These are phyloP conservation scores for Malurus elegans DNA, from an alignment of 2,113 vertebrate genomes.

Conservation along the genomic window DNA sequence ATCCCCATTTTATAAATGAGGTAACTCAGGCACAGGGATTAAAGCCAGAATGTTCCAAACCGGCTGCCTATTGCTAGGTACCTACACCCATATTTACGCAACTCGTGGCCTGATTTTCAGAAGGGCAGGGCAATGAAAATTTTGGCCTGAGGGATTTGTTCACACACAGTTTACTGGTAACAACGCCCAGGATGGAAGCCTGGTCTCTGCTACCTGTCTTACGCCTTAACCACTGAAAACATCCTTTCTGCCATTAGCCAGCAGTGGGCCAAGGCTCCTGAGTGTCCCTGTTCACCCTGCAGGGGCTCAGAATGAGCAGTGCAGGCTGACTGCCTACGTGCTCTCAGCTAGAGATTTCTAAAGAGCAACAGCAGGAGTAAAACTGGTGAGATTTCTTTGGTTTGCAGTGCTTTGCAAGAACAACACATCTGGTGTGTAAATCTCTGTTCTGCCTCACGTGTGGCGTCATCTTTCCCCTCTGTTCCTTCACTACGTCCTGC, in stretches of 20 bases:
- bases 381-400: background rate
- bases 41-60: slow-evolving; percentile 47
- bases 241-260: slow-evolving; percentile 1
- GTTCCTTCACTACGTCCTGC: background rate
- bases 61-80: slow-evolving; percentile 31
- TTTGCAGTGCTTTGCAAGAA: background rate
- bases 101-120: slow-evolving; percentile 54
- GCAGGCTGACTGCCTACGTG: background rate
- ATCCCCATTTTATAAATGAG: slow-evolving; percentile 25
- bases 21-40: slow-evolving; percentile 36
- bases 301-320: background rate
- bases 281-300: background rate
- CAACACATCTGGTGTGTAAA: background rate
- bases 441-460: rapidly evolving
- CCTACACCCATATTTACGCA: slow-evolving; percentile 57
- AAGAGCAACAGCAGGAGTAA: background rate
- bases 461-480: background rate
- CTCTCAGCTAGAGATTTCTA: background rate
- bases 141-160: slow-evolving; percentile 58
- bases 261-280: background rate
- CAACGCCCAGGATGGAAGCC: slow-evolving; percentile 2
- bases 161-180: slow-evolving; percentile 37
- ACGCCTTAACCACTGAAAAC: slow-evolving; percentile 13
- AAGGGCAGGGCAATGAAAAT: slow-evolving; percentile 62
- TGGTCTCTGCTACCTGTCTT: slow-evolving; percentile 39